Evolutionary conservation across 2,797 vertebrate species (phyloP).

Genomic region (Cossypha heuglini): DNA sequence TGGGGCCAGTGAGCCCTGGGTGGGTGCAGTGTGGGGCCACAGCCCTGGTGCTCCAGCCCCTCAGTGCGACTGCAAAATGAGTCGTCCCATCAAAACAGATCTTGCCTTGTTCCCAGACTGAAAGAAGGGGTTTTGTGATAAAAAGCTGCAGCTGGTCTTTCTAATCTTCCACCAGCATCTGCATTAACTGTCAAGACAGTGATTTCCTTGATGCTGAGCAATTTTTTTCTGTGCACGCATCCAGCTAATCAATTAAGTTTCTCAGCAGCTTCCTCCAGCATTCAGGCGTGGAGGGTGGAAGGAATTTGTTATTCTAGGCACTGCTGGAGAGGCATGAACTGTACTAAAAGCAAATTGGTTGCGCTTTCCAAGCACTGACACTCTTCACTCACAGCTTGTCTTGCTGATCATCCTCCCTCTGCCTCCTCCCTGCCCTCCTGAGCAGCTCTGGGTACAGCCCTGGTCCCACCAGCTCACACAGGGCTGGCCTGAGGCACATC

Average conservation of each 20-base stretch:
- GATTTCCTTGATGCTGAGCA: constrained; percentile 54
- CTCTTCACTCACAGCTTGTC: constrained; percentile 20
- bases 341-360: constrained; percentile 57
- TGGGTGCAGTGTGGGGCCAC: neutral
- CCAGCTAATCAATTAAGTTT: constrained; percentile 63
- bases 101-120: constrained; percentile 21
- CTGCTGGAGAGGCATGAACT: constrained; percentile 51
- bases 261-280: constrained; percentile 60
- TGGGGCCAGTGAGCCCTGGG: neutral
- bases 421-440: neutral
- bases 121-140: constrained; percentile 6
- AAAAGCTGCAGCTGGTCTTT: constrained; percentile 53
- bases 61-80: neutral
- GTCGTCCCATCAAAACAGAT: neutral
- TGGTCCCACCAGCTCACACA: neutral
- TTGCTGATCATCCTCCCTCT: neutral
- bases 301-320: constrained; percentile 62
- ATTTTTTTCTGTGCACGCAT: constrained; percentile 49
- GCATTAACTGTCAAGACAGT: constrained; percentile 54
- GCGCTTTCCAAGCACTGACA: constrained; percentile 33
- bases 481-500: neutral
- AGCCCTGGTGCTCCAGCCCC: neutral
- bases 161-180: neutral
- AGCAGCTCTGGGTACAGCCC: neutral
- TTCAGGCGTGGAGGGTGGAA: constrained; percentile 31